Evolutionary conservation across 37 sponge, comb jelly and placozoan species (phyloP).

Genomic region (Eunapius fragilis): DNA sequence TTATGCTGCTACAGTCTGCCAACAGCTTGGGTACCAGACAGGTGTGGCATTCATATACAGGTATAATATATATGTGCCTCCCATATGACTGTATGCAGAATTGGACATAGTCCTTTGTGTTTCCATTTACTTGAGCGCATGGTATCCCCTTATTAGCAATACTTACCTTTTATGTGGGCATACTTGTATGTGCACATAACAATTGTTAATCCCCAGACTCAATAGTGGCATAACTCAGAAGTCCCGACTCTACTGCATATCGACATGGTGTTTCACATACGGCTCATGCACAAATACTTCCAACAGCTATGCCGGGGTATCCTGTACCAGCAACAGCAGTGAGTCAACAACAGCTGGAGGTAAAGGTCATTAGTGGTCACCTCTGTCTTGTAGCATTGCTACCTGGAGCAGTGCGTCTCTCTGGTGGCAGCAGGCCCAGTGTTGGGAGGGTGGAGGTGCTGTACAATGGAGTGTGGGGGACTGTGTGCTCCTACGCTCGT

Average conservation of each 20-base stretch:
- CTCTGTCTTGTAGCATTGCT: too few relatives aligned
- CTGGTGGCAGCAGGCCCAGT: background rate
- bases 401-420: background rate
- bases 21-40: constrained; percentile 21
- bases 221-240: background rate
- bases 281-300: background rate
- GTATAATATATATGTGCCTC: too few relatives aligned
- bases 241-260: background rate
- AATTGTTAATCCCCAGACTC: background rate
- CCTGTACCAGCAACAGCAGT: background rate
- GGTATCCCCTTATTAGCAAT: too few relatives aligned
- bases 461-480: background rate
- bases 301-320: background rate
- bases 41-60: background rate
- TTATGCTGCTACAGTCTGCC: constrained; percentile 11
- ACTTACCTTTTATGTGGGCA: too few relatives aligned
- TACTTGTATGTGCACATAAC: too few relatives aligned
- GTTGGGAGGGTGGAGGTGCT: background rate
- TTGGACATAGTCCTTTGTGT: too few relatives aligned
- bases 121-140: too few relatives aligned
- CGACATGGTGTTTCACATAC: background rate
- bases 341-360: background rate
- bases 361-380: too few relatives aligned
- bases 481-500: background rate
- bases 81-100: too few relatives aligned